Evolutionary conservation across 2,113 vertebrate genomes (phyloP).

Genomic region (Neogale vison): DNA sequence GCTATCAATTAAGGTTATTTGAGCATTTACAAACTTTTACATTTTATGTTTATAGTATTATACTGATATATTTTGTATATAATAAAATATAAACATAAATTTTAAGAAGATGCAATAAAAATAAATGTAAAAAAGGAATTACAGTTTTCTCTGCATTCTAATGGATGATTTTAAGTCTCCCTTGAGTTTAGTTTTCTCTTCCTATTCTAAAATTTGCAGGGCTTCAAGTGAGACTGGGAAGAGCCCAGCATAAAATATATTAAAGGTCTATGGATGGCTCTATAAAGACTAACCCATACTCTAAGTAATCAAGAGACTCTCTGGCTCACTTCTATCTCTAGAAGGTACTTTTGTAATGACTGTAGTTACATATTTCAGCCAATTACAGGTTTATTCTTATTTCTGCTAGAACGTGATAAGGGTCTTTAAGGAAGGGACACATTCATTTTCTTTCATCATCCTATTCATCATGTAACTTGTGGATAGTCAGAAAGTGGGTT

Average conservation of each 20-base stretch:
- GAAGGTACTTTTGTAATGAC: neutral
- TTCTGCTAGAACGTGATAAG: neutral
- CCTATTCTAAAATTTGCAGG: neutral
- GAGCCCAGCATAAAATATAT: neutral
- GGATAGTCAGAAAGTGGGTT: neutral
- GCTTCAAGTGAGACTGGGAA: neutral
- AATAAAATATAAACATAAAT: conserved; percentile 60
- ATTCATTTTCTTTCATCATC: neutral
- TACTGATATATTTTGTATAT: conserved; percentile 35
- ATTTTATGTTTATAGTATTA: conserved; percentile 28
- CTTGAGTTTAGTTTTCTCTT: conserved; percentile 4
- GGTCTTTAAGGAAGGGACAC: neutral
- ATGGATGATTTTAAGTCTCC: conserved; percentile 50
- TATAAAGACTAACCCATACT: neutral
- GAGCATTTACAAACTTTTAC: conserved; percentile 44
- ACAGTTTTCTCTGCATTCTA: conserved; percentile 10
- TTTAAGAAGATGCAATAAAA: conserved; percentile 58
- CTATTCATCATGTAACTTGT: neutral
- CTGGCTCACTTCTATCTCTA: neutral
- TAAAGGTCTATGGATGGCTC: neutral
- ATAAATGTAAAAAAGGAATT: conserved; percentile 51
- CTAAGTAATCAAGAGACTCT: neutral
- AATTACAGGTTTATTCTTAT: neutral
- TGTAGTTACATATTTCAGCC: neutral
- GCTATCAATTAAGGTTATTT: conserved; percentile 52